Conservation (phyloP, 2,888 invertebrate genomes). For the Helobdella robusta region DNA sequence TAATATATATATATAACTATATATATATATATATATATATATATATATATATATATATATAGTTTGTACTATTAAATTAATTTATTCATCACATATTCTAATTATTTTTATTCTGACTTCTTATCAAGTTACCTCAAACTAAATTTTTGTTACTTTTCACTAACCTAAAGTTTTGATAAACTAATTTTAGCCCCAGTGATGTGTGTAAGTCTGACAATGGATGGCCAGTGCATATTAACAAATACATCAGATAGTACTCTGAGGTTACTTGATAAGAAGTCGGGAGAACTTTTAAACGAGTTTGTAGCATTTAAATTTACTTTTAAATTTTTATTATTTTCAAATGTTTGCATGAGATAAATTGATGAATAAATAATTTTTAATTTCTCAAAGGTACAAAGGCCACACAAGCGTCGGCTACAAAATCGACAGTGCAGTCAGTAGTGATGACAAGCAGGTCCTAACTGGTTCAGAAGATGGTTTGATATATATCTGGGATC, state of each 20-base stretch:
- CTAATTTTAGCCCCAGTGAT: slow-evolving; percentile 62
- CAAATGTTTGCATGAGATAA: not conserved
- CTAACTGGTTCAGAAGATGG: slow-evolving; percentile 84
- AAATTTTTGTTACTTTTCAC: too few relatives aligned
- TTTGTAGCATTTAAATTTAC: slow-evolving; percentile 34
- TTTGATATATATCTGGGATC: slow-evolving; percentile 75
- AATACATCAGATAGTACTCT: slow-evolving; percentile 74
- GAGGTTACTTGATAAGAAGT: slow-evolving; percentile 76
- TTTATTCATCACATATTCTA: not conserved
- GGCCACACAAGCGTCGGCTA: slow-evolving; percentile 76
- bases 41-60: not conserved
- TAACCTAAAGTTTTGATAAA: too few relatives aligned
- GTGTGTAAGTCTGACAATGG: slow-evolving; percentile 72
- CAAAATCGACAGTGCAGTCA: slow-evolving; percentile 75
- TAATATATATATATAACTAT: not conserved
- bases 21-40: not conserved
- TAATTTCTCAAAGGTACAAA: slow-evolving; percentile 53
- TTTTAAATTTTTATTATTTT: not conserved
- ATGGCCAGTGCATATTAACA: slow-evolving; percentile 79
- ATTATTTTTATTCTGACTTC: not conserved
- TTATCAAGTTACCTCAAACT: not conserved
- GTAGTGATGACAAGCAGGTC: slow-evolving; percentile 72
- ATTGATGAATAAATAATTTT: not conserved
- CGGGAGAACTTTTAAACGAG: slow-evolving; percentile 56
- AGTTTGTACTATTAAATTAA: not conserved